Evolutionary conservation across 2,888 invertebrate species (phyloP).

Genomic region (Petrolisthes manimaculis): DNA sequence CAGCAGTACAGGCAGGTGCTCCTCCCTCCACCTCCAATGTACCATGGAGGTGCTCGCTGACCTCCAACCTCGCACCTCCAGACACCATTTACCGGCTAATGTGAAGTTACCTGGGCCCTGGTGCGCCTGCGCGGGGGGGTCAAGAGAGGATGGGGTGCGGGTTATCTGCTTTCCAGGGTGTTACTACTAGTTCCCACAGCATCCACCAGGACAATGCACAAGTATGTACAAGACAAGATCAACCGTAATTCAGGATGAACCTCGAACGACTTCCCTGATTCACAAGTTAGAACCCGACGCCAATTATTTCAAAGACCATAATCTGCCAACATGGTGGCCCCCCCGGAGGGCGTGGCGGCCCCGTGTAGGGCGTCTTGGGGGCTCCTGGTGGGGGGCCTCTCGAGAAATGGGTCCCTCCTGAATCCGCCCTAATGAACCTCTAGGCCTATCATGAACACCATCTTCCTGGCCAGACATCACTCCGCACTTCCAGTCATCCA

Average conservation of each 20-base stretch:
- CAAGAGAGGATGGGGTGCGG: slow-evolving; percentile 3
- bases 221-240: slow-evolving; percentile 31
- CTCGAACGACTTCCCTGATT: slow-evolving; percentile 56
- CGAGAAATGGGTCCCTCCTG: slow-evolving; percentile 55
- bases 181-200: neutral
- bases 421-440: slow-evolving; percentile 59
- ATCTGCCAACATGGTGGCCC: slow-evolving; percentile 54
- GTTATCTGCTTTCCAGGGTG: slow-evolving; percentile 15
- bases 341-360: slow-evolving; percentile 50
- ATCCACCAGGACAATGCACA: slow-evolving; percentile 13
- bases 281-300: slow-evolving; percentile 55
- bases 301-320: slow-evolving; percentile 60
- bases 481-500: slow-evolving; percentile 29
- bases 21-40: neutral
- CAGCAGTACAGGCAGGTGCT: too few relatives aligned
- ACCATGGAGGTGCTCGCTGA: slow-evolving; percentile 30
- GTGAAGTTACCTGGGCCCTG: slow-evolving; percentile 37
- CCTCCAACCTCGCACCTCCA: slow-evolving; percentile 52
- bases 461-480: slow-evolving; percentile 45
- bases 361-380: slow-evolving; percentile 52
- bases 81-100: slow-evolving; percentile 48
- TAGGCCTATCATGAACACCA: slow-evolving; percentile 59
- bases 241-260: slow-evolving; percentile 28
- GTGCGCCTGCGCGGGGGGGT: slow-evolving; percentile 39
- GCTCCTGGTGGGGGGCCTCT: slow-evolving; percentile 49